These are phyloP conservation scores for Corythornis madagascariensis DNA, from an alignment of 2,113 vertebrate genomes.

Conservation along the genomic window DNA sequence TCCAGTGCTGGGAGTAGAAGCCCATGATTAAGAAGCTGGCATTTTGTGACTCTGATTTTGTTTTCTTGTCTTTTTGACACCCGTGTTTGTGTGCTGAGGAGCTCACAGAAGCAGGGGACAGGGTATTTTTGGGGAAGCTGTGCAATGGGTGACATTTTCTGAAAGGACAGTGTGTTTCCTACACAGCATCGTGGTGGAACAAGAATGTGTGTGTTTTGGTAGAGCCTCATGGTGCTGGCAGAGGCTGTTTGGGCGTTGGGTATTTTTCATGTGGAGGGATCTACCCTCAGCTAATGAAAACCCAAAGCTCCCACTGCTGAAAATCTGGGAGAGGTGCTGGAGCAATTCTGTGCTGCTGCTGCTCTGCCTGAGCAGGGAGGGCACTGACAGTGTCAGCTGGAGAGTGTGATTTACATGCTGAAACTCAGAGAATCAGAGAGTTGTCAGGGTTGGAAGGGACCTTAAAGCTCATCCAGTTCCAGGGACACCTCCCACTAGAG, in stretches of 20 bases:
- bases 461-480: too few relatives aligned
- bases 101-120: background rate
- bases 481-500: too few relatives aligned
- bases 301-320: background rate
- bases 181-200: background rate
- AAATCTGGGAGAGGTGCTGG: background rate
- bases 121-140: background rate
- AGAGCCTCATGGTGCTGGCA: background rate
- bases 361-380: background rate
- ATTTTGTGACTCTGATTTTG: background rate
- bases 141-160: slow-evolving; percentile 33
- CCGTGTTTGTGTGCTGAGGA: background rate
- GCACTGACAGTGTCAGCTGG: rapidly evolving
- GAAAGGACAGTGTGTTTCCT: slow-evolving; percentile 31
- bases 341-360: background rate
- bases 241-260: background rate
- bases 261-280: background rate
- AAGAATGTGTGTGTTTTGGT: slow-evolving; percentile 53
- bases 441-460: too few relatives aligned
- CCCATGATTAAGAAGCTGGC: background rate
- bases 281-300: background rate
- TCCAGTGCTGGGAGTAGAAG: background rate
- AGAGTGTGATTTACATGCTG: background rate
- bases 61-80: background rate
- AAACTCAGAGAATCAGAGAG: background rate